phyloP scores from a whole-genome alignment of 2,888 invertebrate genomes.

The Auanema freiburgensis region DNA sequence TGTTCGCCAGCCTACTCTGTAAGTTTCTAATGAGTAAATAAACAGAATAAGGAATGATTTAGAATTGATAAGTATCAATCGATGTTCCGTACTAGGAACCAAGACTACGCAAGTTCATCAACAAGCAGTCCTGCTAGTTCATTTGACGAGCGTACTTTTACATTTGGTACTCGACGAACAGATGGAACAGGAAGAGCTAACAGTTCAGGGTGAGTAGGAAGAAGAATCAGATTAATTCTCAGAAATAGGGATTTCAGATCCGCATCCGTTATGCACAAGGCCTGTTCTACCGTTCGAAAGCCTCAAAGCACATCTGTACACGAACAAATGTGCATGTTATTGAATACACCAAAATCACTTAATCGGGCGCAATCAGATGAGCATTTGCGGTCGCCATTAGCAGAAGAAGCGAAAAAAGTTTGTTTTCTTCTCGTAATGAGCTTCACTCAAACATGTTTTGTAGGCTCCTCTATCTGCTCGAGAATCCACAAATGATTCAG shows the following conservation, averaged over 20 bases:
- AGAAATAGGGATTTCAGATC: not conserved
- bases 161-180: constrained; percentile 27
- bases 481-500: constrained; percentile 40
- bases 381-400: constrained; percentile 31
- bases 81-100: constrained; percentile 59
- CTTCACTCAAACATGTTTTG: not conserved
- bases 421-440: not conserved
- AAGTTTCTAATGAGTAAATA: constrained; percentile 23
- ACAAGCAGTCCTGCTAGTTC: constrained; percentile 52
- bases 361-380: constrained; percentile 46
- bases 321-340: constrained; percentile 46
- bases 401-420: constrained; percentile 28
- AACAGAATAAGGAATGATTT: not conserved
- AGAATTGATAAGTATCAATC: constrained; percentile 47
- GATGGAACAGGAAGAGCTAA: constrained; percentile 17
- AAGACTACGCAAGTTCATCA: constrained; percentile 54
- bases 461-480: constrained; percentile 43
- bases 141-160: constrained; percentile 40
- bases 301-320: constrained; percentile 38
- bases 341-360: constrained; percentile 44
- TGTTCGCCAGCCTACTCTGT: constrained; percentile 58
- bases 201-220: constrained; percentile 13
- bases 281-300: constrained; percentile 12
- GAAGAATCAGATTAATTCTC: not conserved
- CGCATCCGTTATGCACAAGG: not conserved